Percentiles rank a stretch among this genome's conserved stretches.
phyloP scores from a whole-genome alignment of 2,797 vertebrate species.

The Vespertilio murinus region DNA sequence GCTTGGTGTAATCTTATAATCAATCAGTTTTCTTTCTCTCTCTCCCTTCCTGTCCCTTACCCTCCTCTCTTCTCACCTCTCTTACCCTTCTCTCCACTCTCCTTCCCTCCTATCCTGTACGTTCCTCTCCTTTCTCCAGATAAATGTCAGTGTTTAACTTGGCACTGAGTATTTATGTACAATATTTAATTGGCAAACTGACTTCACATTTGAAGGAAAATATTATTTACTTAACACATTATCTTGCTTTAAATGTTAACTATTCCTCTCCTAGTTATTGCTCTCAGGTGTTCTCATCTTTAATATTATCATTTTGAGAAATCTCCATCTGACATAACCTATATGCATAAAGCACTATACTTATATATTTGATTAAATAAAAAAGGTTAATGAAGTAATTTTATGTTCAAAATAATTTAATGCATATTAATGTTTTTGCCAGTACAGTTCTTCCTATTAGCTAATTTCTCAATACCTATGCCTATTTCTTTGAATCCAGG shows the following conservation, averaged over 20 bases:
- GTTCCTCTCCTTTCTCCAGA: background rate
- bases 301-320: background rate
- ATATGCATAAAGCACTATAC: background rate
- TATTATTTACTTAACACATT: background rate
- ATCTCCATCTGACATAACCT: background rate
- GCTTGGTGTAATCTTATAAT: background rate
- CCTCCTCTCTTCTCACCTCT: accelerated
- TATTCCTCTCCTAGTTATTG: background rate
- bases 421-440: background rate
- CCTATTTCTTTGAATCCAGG: background rate
- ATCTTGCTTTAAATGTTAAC: conserved; percentile 11
- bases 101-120: no score
- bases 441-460: background rate
- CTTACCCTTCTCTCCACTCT: background rate
- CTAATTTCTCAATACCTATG: background rate
- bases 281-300: background rate
- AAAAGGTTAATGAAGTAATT: conserved; percentile 1
- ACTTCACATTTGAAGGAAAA: conserved; percentile 4
- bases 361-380: background rate
- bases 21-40: background rate
- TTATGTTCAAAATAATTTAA: conserved; percentile 29
- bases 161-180: background rate
- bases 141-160: conserved; percentile 2
- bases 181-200: background rate
- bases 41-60: background rate